These are phyloP conservation scores for Spatulosminthurus flaviceps DNA, from an alignment of 2,888 invertebrate genomes.

Conservation along the genomic window DNA sequence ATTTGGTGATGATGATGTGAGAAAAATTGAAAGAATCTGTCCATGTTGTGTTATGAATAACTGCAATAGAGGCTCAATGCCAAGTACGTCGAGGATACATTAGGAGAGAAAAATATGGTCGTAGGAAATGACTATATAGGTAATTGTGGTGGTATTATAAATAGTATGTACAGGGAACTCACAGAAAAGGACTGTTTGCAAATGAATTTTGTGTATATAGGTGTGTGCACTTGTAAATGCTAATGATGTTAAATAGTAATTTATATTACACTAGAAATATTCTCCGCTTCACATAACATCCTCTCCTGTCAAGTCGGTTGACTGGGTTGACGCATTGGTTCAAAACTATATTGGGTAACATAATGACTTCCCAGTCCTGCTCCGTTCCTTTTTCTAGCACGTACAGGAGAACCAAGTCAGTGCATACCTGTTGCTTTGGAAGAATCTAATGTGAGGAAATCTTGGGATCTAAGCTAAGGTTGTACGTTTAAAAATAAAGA, in stretches of 20 bases:
- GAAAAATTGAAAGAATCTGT: neutral
- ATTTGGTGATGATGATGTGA: neutral
- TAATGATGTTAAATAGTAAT: constrained; percentile 4
- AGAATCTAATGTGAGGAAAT: neutral
- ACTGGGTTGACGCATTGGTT: no score
- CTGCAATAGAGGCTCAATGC: constrained; percentile 24
- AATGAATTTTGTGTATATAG: neutral
- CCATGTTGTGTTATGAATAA: neutral
- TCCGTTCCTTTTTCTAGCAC: no score
- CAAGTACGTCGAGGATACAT: constrained; percentile 26
- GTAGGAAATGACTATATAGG: neutral
- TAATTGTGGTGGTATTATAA: neutral
- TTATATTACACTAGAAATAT: neutral
- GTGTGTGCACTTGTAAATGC: neutral
- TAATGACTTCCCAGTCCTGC: no score
- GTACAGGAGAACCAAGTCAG: no score
- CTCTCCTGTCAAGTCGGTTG: neutral
- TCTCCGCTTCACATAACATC: neutral
- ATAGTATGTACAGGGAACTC: no score
- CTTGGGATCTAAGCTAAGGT: no score
- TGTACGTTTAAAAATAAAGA: no score
- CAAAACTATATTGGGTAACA: no score
- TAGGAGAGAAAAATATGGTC: neutral
- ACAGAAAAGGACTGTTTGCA: no score
- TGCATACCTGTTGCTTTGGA: no score